Conservation (phyloP, 2,113 vertebrate species). For the Nibea coibor region DNA sequence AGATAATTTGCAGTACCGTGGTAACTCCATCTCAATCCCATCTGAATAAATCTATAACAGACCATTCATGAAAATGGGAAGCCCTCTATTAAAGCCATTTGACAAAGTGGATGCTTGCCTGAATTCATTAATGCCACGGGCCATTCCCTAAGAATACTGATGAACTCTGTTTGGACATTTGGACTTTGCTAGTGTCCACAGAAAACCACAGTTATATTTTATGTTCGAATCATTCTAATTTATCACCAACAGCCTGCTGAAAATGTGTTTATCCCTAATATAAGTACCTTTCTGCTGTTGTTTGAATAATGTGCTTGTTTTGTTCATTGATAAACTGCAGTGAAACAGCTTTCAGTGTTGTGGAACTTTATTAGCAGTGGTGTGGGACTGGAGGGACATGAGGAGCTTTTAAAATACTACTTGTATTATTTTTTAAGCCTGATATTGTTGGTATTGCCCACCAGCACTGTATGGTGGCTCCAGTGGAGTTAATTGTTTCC, state of each 20-base stretch:
- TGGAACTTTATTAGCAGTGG: constrained; percentile 12
- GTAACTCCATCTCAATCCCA: constrained; percentile 58
- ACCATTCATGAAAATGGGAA: constrained; percentile 73
- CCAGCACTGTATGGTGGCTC: neutral
- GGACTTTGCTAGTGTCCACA: constrained; percentile 18
- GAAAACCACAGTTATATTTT: constrained; percentile 38
- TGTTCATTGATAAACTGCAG: constrained; percentile 25
- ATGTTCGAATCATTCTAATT: constrained; percentile 18
- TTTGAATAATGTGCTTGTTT: constrained; percentile 31
- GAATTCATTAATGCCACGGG: constrained; percentile 70
- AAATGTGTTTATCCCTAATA: constrained; percentile 34
- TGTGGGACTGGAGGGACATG: neutral
- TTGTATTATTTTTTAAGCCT: constrained; percentile 37
- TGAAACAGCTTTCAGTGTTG: constrained; percentile 18
- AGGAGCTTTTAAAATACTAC: constrained; percentile 31
- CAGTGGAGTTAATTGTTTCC: constrained; percentile 56
- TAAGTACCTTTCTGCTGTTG: neutral
- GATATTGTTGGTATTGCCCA: constrained; percentile 50
- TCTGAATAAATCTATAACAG: constrained; percentile 75
- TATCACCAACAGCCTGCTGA: neutral
- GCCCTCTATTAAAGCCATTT: constrained; percentile 75
- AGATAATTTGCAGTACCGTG: constrained; percentile 66
- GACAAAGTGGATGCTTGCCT: constrained; percentile 75
- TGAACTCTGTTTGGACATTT: constrained; percentile 59
- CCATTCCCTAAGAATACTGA: constrained; percentile 72